A percentile compares a stretch with the other conserved stretches of the same genome.
Conservation (phyloP, 2,113 vertebrate genomes). For the Mixornis gularis region DNA sequence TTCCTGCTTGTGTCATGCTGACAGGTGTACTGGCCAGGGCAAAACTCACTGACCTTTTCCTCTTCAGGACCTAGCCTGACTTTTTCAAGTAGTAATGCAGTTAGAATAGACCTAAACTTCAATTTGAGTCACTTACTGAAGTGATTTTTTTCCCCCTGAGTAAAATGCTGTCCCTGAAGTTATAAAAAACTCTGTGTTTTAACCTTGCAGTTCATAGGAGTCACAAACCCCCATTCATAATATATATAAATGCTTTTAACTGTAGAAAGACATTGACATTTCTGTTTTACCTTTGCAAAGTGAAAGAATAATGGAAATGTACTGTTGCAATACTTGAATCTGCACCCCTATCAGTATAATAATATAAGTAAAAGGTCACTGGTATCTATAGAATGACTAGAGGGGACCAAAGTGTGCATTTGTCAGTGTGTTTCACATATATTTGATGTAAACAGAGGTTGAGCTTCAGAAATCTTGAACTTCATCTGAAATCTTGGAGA, state of each 20-base stretch:
- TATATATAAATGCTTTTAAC: neutral
- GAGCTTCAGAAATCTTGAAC: neutral
- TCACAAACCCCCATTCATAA: neutral
- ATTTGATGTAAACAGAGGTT: neutral
- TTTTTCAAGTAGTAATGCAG: neutral
- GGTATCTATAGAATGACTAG: neutral
- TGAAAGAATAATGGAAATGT: neutral
- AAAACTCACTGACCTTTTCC: neutral
- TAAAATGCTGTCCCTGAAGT: neutral
- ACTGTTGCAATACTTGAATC: neutral
- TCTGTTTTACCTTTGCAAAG: neutral
- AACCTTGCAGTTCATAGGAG: neutral
- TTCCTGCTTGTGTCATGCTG: slow-evolving; percentile 28
- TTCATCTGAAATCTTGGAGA: neutral
- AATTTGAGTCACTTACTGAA: neutral
- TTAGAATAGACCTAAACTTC: neutral
- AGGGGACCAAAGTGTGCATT: neutral
- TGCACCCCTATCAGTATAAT: neutral
- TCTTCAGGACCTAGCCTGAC: neutral
- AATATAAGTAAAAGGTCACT: neutral
- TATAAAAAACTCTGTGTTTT: neutral
- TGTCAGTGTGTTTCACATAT: neutral
- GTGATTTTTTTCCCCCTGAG: neutral
- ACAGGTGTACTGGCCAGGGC: slow-evolving; percentile 34
- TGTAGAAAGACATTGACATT: neutral